Percentiles rank a stretch among this genome's conserved stretches.
These are phyloP conservation scores for Gymnosoma rotundatum DNA, from an alignment of 2,888 invertebrate genomes.

Conservation along the genomic window DNA sequence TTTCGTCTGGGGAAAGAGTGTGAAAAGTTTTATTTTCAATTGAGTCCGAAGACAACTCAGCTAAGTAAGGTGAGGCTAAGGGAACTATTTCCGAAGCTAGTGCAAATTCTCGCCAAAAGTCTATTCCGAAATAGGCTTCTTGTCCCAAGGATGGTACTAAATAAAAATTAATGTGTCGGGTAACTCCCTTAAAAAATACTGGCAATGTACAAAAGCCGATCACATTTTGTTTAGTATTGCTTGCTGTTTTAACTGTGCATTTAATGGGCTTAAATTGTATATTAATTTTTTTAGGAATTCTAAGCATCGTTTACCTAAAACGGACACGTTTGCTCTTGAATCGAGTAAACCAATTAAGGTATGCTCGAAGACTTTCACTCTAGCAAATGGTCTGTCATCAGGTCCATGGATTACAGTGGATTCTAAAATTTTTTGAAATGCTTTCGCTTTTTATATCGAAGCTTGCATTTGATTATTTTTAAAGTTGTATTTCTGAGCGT, in stretches of 20 bases:
- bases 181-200: background rate
- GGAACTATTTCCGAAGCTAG: too few species aligned
- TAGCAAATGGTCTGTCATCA: constrained; percentile 20
- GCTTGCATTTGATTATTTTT: too few species aligned
- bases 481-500: too few species aligned
- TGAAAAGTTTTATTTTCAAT: constrained; percentile 5
- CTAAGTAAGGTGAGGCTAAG: too few species aligned
- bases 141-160: background rate
- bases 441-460: constrained; percentile 3
- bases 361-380: background rate
- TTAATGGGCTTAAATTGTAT: too few species aligned
- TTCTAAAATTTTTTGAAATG: background rate
- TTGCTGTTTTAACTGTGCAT: background rate
- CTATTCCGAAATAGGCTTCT: too few species aligned
- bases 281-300: too few species aligned
- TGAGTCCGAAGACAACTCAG: too few species aligned
- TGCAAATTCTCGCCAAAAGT: too few species aligned
- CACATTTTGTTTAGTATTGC: background rate
- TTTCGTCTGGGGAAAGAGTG: constrained; percentile 1
- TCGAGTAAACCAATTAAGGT: background rate
- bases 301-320: too few species aligned
- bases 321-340: too few species aligned
- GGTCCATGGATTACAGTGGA: constrained; percentile 23
- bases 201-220: too few species aligned
- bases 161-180: constrained; percentile 3